These are phyloP conservation scores for Danio choprae DNA, from an alignment of 2,797 vertebrate genomes.

Conservation along the genomic window DNA sequence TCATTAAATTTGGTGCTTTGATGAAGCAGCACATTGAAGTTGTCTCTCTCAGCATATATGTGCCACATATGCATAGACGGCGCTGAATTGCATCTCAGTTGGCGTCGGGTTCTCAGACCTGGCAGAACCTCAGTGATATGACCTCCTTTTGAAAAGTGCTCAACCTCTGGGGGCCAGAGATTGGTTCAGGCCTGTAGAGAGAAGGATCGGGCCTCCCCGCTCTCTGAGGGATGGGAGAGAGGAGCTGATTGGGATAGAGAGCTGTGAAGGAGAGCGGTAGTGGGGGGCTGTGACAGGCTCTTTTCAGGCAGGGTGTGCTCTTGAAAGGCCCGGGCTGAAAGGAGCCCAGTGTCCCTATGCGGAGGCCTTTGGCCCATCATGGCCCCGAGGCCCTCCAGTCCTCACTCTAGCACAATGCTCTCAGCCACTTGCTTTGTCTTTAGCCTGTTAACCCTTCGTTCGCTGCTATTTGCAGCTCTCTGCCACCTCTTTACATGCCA, in stretches of 20 bases:
- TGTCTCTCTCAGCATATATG: constrained; percentile 19
- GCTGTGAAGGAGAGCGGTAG: constrained; percentile 47
- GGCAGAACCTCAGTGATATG: constrained; percentile 60
- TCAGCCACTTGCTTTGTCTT: constrained; percentile 76
- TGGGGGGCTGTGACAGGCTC: constrained; percentile 59
- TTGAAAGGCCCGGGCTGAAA: constrained; percentile 62
- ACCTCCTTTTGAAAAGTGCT: constrained; percentile 64
- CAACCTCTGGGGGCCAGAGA: constrained; percentile 61
- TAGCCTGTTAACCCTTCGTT: constrained; percentile 77
- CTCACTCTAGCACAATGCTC: constrained; percentile 70
- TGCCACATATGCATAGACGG: constrained; percentile 22
- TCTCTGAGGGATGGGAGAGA: constrained; percentile 52
- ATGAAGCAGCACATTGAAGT: background rate
- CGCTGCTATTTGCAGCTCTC: constrained; percentile 66
- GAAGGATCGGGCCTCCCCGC: constrained; percentile 54
- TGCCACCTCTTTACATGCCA: constrained; percentile 61
- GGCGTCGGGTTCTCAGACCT: constrained; percentile 59
- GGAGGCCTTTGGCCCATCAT: constrained; percentile 69
- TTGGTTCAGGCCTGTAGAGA: constrained; percentile 61
- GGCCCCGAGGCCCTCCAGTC: constrained; percentile 69
- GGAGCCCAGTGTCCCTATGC: constrained; percentile 58
- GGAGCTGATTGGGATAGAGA: constrained; percentile 57
- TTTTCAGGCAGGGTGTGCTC: constrained; percentile 63
- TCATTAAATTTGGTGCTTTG: background rate
- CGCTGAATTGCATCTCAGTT: constrained; percentile 47